Evolutionary conservation across 2,113 vertebrate genomes (phyloP).

Genomic region (Stictonetta naevosa): DNA sequence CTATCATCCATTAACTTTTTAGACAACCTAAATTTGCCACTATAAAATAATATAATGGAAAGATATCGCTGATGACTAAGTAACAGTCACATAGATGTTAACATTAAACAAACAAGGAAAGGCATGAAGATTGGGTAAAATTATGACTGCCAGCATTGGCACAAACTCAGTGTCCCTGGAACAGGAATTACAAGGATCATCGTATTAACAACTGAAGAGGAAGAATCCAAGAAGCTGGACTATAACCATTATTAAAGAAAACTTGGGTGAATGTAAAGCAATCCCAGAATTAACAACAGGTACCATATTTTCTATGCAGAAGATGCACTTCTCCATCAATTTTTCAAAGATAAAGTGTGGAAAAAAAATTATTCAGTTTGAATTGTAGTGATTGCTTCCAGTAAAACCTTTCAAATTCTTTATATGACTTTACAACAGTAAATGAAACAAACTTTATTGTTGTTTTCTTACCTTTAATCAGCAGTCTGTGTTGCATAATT

Average conservation of each 20-base stretch:
- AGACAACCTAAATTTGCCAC: background rate
- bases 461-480: conserved; percentile 48
- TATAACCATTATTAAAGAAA: background rate
- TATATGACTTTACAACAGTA: background rate
- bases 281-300: background rate
- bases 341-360: background rate
- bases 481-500: conserved; percentile 4
- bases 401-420: background rate
- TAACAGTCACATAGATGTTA: background rate
- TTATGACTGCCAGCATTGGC: background rate
- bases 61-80: background rate
- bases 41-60: background rate
- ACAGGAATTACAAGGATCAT: background rate
- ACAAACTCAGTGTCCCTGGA: background rate
- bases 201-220: background rate
- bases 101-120: background rate
- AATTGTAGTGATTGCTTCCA: background rate
- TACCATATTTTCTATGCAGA: background rate
- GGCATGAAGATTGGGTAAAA: background rate
- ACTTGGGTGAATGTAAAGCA: background rate
- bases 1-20: background rate
- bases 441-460: background rate
- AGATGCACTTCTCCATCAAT: background rate
- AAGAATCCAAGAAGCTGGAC: background rate
- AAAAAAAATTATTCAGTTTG: background rate